phyloP scores from a whole-genome alignment of 2,888 invertebrate species.

The Pseudococcus longispinus region DNA sequence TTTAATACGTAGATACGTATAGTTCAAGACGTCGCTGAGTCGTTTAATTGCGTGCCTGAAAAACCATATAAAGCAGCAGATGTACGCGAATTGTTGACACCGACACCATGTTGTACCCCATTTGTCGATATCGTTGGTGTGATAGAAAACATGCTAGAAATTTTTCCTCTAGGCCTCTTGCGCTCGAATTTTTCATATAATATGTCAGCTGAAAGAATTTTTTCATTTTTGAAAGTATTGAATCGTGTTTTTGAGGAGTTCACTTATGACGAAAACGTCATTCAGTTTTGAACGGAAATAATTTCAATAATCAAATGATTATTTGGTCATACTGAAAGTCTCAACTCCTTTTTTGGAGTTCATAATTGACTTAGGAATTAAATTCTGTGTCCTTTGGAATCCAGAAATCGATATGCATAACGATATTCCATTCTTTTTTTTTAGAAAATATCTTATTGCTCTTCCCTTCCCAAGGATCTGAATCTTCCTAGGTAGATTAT shows the following conservation, averaged over 20 bases:
- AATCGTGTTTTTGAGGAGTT: too few relatives aligned
- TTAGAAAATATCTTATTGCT: too few relatives aligned
- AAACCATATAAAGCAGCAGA: background rate
- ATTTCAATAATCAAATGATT: too few relatives aligned
- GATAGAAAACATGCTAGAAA: background rate
- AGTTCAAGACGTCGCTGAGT: background rate
- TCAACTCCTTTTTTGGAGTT: background rate
- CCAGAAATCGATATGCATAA: background rate
- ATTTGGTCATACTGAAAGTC: too few relatives aligned
- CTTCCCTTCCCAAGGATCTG: too few relatives aligned
- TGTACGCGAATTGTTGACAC: background rate
- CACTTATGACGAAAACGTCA: too few relatives aligned
- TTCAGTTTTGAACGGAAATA: too few relatives aligned
- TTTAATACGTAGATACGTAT: background rate
- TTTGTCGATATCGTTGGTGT: background rate
- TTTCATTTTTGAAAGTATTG: too few relatives aligned
- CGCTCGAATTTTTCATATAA: too few relatives aligned
- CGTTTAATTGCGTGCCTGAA: background rate
- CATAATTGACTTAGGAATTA: background rate
- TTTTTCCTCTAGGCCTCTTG: background rate
- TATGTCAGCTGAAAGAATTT: too few relatives aligned
- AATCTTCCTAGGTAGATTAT: too few relatives aligned
- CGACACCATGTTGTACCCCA: background rate
- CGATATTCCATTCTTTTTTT: too few relatives aligned
- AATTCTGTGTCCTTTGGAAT: background rate